These are phyloP conservation scores for Tubulanus polymorphus DNA, from an alignment of 2,888 invertebrate genomes.

Conservation along the genomic window DNA sequence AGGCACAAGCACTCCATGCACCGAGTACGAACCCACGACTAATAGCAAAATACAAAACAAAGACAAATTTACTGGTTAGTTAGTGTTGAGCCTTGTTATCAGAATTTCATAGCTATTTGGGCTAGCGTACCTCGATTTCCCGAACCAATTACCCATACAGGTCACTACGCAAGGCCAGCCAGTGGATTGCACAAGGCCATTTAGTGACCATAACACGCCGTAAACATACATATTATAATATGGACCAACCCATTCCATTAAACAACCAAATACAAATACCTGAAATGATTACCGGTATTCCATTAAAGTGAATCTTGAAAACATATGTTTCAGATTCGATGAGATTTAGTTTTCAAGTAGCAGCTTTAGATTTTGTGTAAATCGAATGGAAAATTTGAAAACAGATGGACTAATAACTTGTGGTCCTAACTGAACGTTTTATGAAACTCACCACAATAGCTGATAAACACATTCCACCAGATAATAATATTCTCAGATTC, in stretches of 20 bases:
- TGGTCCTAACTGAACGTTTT: not conserved
- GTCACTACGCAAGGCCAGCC: constrained; percentile 57
- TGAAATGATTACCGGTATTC: no score
- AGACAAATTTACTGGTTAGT: not conserved
- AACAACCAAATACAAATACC: constrained; percentile 54
- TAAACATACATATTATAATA: constrained; percentile 53
- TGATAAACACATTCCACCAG: constrained; percentile 55
- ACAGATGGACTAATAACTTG: not conserved
- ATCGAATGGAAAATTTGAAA: constrained; percentile 2
- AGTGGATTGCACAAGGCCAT: constrained; percentile 56
- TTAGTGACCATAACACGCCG: constrained; percentile 51
- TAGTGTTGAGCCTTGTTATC: not conserved
- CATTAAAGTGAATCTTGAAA: no score
- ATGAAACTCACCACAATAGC: constrained; percentile 47
- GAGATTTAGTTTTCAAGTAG: no score
- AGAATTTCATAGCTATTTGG: not conserved
- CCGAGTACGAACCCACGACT: constrained; percentile 57
- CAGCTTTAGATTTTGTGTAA: no score
- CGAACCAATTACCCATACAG: constrained; percentile 58
- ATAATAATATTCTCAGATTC: constrained; percentile 52
- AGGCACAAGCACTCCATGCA: constrained; percentile 57
- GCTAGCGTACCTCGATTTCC: constrained; percentile 41
- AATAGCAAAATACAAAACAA: constrained; percentile 23
- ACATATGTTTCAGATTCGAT: no score
- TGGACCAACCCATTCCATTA: constrained; percentile 53